Evolutionary conservation across 2,888 invertebrate species (phyloP), one percentile per base, ranked within the genome.

Genomic region (Apocheima hispidaria): DNA sequence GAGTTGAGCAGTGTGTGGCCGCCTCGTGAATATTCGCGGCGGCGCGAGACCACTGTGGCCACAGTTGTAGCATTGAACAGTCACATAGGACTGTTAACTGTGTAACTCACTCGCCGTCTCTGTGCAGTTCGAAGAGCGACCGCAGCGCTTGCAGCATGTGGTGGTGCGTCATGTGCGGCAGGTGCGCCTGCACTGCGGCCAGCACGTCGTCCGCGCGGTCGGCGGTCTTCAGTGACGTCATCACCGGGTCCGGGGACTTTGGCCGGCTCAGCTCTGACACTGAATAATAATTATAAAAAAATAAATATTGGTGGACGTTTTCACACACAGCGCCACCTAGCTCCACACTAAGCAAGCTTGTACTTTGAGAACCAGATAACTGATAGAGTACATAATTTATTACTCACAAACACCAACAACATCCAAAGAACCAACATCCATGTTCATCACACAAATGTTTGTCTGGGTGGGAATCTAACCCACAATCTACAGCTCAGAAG

Each of bases 61-160:
- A 33, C 33, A 33, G 3, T n/a, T 33, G n/a, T 33, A 12, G 33
- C 33, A 33, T 30, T 10, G 30, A n/a, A n/a, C n/a, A n/a, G n/a
- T n/a, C n/a, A n/a, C n/a, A n/a, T n/a, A n/a, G n/a, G n/a, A n/a
- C n/a, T n/a, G n/a, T n/a, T n/a, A n/a, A n/a, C n/a, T n/a, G n/a
- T n/a, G n/a, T 16, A 7, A 74, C 86, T 75, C 48, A 88, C 93
- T 86, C 90, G 75, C 88, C 88, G 63, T 86, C 77, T 78, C 93
- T 94, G 71, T 94, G 93, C 43, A 95, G 79, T 36, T 86, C 83
- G 76, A 95, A 94, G 21, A 95, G 77, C 12, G 90, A 82, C 16
- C 92, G 82, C 28, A 95, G 75, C 0, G 94, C 94, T 69, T 93
- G 93, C 70, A 95, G 75, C 73, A 94, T 82, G 75, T 95, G 95